These are phyloP conservation scores for Drosophila yooni DNA, from an alignment of 2,888 invertebrate genomes.

Conservation along the genomic window DNA sequence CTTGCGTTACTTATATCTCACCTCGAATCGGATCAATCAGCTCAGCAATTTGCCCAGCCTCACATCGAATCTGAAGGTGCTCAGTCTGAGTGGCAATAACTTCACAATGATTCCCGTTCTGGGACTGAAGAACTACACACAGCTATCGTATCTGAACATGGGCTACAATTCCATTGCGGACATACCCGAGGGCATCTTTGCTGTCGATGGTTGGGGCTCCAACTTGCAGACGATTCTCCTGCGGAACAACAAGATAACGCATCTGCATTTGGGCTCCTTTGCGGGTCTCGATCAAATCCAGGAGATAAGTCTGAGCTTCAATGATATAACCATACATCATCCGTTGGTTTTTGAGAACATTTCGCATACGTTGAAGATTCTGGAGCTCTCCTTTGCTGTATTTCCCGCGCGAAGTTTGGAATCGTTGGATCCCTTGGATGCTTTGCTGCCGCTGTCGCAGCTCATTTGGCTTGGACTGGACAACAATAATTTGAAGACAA, in stretches of 20 bases:
- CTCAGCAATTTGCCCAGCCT: slow-evolving; percentile 87
- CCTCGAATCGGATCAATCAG: slow-evolving; percentile 90
- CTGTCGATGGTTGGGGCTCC: slow-evolving; percentile 89
- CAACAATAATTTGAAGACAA: slow-evolving; percentile 92
- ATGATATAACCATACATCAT: slow-evolving; percentile 93
- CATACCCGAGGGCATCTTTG: slow-evolving; percentile 91
- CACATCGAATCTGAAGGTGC: slow-evolving; percentile 88
- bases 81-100: slow-evolving; percentile 93
- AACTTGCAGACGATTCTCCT: slow-evolving; percentile 92
- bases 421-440: slow-evolving; percentile 89
- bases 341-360: slow-evolving; percentile 92
- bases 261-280: slow-evolving; percentile 90
- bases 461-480: slow-evolving; percentile 94
- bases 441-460: slow-evolving; percentile 90
- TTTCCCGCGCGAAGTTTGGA: slow-evolving; percentile 86
- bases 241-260: slow-evolving; percentile 93
- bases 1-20: slow-evolving; percentile 92
- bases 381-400: slow-evolving; percentile 94
- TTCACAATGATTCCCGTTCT: slow-evolving; percentile 90
- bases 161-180: slow-evolving; percentile 94
- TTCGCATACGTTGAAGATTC: slow-evolving; percentile 90
- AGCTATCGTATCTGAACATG: slow-evolving; percentile 93
- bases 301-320: slow-evolving; percentile 96
- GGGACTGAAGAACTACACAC: slow-evolving; percentile 89
- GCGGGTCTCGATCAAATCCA: slow-evolving; percentile 90